Conservation (phyloP, 1,140 invertebrate genomes). For the Chionoecetes opilio region DNA sequence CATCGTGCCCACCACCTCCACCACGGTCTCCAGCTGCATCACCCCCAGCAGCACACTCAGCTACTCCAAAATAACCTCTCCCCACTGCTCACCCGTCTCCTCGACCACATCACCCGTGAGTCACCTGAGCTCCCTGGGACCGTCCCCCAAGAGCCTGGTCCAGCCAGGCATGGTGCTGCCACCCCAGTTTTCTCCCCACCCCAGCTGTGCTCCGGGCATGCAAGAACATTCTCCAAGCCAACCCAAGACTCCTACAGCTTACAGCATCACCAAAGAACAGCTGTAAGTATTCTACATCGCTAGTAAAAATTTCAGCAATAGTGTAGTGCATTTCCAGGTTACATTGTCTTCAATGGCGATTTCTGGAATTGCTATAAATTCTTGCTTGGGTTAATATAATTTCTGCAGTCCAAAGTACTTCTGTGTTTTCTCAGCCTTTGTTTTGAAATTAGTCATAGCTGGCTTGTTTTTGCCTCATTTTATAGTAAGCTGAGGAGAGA, state of each 20-base stretch:
- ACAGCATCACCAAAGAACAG: slow-evolving; percentile 72
- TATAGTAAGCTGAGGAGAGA: too few species aligned
- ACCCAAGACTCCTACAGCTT: slow-evolving; percentile 32
- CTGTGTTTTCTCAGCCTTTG: too few species aligned
- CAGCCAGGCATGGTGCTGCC: slow-evolving; percentile 59
- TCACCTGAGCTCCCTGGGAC: slow-evolving; percentile 49
- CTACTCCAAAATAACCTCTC: slow-evolving; percentile 59
- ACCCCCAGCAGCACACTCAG: slow-evolving; percentile 32
- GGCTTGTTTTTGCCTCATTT: too few species aligned
- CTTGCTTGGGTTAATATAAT: too few species aligned
- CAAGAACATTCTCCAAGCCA: slow-evolving; percentile 64
- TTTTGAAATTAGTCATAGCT: too few species aligned
- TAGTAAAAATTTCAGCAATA: too few species aligned
- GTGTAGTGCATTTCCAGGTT: too few species aligned
- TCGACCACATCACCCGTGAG: not conserved
- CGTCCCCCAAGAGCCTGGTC: slow-evolving; percentile 62
- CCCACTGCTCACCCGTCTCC: slow-evolving; percentile 64
- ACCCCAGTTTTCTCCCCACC: slow-evolving; percentile 57
- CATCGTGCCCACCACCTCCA: slow-evolving; percentile 70
- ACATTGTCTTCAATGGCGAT: too few species aligned
- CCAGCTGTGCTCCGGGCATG: slow-evolving; percentile 36
- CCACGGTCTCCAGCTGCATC: slow-evolving; percentile 49
- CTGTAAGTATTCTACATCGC: slow-evolving; percentile 45
- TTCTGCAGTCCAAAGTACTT: too few species aligned
- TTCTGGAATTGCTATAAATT: too few species aligned